Base-by-base conservation (phyloP, 2,113 vertebrate species). In the Osmerus eperlanus region DNA sequence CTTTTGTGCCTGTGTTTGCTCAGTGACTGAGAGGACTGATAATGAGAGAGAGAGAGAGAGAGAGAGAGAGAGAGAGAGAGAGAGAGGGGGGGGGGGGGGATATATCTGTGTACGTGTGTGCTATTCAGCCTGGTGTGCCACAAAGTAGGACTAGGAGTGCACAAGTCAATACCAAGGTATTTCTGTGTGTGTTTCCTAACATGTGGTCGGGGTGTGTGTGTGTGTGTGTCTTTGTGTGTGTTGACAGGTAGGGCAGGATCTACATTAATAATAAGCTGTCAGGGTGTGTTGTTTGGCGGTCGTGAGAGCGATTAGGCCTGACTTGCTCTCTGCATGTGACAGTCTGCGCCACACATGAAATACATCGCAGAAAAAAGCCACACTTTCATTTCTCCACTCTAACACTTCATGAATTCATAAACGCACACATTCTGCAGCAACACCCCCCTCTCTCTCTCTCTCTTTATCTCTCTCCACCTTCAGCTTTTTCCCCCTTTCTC, bases 211-310 rank as follows among this genome's bases (percentile, higher is more conserved):
- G 54, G 68, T 78, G 70, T 23, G 61, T 55, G 15, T 63, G 21
- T 23, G 21, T 23, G 23, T 23, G 23, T 23, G 23, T 23, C 23
- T 63, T 55, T 64, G 25, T 69, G 15, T 60, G 66, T 55, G 67
- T 65, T 71, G 65, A 74, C 79, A 82, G 84, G 79, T 82, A 72
- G 73, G 83, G 65, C 75, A 75, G 67, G 36, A 51, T 66, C 71
- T 84, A 81, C 77, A 85, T 87, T 85, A 85, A 86, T 89, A 85
- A 86, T 85, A 75, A 61, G 68, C 76, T 82, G 81, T 87, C 85
- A 86, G 53, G 8, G 13, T 70, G 72, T 53, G 67, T 83, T 83
- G 74, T 78, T 77, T 67, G 3, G 0, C 67, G 47, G 25, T 8
- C 53, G 75, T 14, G 25, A 21, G 4, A 73, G 65, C 28, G 28